These are phyloP conservation scores for Nomada hirtipes DNA, from an alignment of 2,888 invertebrate genomes.

Conservation along the genomic window DNA sequence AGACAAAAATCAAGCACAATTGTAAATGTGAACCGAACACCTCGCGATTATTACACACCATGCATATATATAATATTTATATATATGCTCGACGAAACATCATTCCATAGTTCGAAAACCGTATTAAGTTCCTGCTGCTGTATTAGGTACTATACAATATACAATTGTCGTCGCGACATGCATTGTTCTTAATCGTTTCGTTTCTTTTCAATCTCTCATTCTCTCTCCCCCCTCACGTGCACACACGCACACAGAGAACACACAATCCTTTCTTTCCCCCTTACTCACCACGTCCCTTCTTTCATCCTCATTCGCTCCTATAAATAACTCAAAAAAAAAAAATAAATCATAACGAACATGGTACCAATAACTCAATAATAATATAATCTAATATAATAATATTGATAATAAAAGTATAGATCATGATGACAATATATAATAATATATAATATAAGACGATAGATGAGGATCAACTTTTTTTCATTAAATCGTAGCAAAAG, in stretches of 20 bases:
- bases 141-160: slow-evolving; percentile 62
- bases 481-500: slow-evolving; percentile 46
- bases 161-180: slow-evolving; percentile 56
- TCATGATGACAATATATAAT: slow-evolving; percentile 51
- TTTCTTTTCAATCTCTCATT: slow-evolving; percentile 5
- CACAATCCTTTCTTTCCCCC: neutral
- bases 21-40: slow-evolving; percentile 64
- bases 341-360: slow-evolving; percentile 54
- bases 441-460: slow-evolving; percentile 31
- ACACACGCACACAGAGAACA: slow-evolving; percentile 4
- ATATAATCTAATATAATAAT: slow-evolving; percentile 55
- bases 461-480: slow-evolving; percentile 32
- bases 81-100: slow-evolving; percentile 39
- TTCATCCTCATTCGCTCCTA: slow-evolving; percentile 46
- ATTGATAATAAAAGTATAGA: slow-evolving; percentile 43
- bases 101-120: slow-evolving; percentile 26
- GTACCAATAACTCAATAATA: slow-evolving; percentile 62
- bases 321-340: slow-evolving; percentile 59
- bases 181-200: slow-evolving; percentile 31
- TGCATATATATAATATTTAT: slow-evolving; percentile 41
- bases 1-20: slow-evolving; percentile 66
- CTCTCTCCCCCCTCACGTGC: slow-evolving; percentile 26
- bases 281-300: slow-evolving; percentile 6
- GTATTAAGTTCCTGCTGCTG: slow-evolving; percentile 43
- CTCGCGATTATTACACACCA: slow-evolving; percentile 61